Conservation (phyloP, 2,797 vertebrate genomes). For the Diplodus sargus region DNA sequence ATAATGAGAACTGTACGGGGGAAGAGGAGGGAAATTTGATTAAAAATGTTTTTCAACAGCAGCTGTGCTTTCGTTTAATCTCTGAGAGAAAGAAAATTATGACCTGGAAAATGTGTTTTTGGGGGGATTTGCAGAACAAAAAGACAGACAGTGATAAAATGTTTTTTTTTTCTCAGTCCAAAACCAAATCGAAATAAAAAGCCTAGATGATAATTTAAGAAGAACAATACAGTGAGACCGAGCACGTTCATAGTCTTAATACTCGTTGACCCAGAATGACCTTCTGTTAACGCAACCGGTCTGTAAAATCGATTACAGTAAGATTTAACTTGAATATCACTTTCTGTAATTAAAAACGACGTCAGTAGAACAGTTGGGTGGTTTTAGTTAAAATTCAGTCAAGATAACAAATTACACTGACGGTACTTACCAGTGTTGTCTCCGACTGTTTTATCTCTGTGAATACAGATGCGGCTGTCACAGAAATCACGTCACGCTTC, state of each 20-base stretch:
- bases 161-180: slow-evolving; percentile 23
- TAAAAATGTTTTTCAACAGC: slow-evolving; percentile 71
- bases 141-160: slow-evolving; percentile 60
- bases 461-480: slow-evolving; percentile 33
- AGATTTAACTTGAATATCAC: slow-evolving; percentile 7
- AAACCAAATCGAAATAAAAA: slow-evolving; percentile 34
- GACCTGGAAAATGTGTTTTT: slow-evolving; percentile 55
- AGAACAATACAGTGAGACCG: slow-evolving; percentile 2
- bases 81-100: slow-evolving; percentile 56
- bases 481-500: slow-evolving; percentile 25
- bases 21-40: slow-evolving; percentile 66
- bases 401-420: slow-evolving; percentile 9
- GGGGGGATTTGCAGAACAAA: slow-evolving; percentile 48
- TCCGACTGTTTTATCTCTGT: slow-evolving; percentile 9
- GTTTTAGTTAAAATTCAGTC: background rate
- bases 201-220: slow-evolving; percentile 14
- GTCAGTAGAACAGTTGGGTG: background rate
- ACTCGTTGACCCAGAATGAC: background rate
- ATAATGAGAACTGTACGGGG: slow-evolving; percentile 79
- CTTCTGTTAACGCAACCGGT: background rate
- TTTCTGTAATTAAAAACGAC: background rate
- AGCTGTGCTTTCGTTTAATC: slow-evolving; percentile 76
- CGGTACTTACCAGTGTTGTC: slow-evolving; percentile 3
- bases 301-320: background rate
- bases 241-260: slow-evolving; percentile 2